Conservation (phyloP, 1,140 invertebrate genomes). For the Pissodes strobi region DNA sequence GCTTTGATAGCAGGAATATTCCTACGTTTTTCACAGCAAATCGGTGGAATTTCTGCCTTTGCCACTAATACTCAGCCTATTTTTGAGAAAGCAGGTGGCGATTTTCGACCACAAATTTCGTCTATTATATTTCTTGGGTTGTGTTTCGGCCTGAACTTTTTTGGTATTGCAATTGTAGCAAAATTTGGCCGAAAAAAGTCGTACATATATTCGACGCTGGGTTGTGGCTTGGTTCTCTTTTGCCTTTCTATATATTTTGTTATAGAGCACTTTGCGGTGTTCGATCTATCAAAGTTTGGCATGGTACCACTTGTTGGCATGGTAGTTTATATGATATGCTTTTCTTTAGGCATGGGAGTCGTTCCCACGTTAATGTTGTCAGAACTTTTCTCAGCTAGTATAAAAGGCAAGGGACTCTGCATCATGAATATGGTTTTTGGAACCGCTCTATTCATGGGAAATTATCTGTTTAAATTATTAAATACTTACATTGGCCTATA, state of each 20-base stretch:
- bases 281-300: conserved; percentile 43
- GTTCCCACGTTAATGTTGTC: conserved; percentile 47
- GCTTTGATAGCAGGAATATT: conserved; percentile 55
- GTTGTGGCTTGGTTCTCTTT: conserved; percentile 39
- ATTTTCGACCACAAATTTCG: conserved; percentile 65
- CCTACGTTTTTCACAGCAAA: conserved; percentile 65
- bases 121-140: conserved; percentile 61
- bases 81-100: conserved; percentile 58
- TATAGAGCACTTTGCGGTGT: conserved; percentile 14
- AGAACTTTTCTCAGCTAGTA: conserved; percentile 49
- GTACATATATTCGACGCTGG: conserved; percentile 30
- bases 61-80: conserved; percentile 66
- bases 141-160: conserved; percentile 67
- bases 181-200: conserved; percentile 42
- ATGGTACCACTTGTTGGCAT: conserved; percentile 45
- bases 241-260: conserved; percentile 57
- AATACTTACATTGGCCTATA: conserved; percentile 64
- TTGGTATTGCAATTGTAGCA: conserved; percentile 62
- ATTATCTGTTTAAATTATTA: conserved; percentile 51
- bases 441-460: conserved; percentile 49
- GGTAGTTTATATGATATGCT: conserved; percentile 43
- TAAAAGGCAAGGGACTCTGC: conserved; percentile 46
- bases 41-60: conserved; percentile 65
- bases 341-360: conserved; percentile 45
- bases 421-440: conserved; percentile 40